These are phyloP conservation scores for Cistogaster globosa DNA, from an alignment of 2,888 invertebrate genomes.

Conservation along the genomic window DNA sequence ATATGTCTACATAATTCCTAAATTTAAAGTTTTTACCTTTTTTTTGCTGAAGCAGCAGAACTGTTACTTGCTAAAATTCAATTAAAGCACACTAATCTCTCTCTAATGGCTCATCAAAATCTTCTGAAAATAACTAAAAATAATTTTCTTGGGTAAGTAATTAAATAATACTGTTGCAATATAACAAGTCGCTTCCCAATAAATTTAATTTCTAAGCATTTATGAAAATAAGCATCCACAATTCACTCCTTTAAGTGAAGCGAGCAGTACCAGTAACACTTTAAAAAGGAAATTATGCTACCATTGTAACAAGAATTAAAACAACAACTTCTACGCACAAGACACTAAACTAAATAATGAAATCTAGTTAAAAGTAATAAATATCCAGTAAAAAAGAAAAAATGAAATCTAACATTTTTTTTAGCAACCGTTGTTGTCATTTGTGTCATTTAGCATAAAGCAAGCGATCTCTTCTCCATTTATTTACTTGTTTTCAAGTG, in stretches of 20 bases:
- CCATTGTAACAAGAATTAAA: neutral
- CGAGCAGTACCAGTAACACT: neutral
- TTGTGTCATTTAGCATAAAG: slow-evolving; percentile 38
- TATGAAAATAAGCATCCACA: too few species aligned
- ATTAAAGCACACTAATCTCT: too few species aligned
- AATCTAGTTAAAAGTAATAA: neutral
- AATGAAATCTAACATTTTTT: slow-evolving; percentile 27
- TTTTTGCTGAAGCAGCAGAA: too few species aligned
- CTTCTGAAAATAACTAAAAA: too few species aligned
- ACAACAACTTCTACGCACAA: neutral
- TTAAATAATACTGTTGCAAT: too few species aligned
- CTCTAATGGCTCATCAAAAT: too few species aligned
- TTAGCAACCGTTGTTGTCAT: slow-evolving; percentile 5
- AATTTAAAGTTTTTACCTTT: too few species aligned
- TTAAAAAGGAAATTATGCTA: neutral
- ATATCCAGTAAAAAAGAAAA: neutral
- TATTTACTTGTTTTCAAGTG: slow-evolving; percentile 30
- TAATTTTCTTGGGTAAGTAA: too few species aligned
- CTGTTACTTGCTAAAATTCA: too few species aligned
- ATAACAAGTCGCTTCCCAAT: too few species aligned
- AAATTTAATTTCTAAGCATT: too few species aligned
- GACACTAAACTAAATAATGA: neutral
- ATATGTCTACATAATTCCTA: too few species aligned
- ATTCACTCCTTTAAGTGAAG: neutral
- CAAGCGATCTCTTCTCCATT: neutral